Percentiles rank a stretch among this genome's conserved stretches.
Evolutionary conservation across 2,888 invertebrate genomes (phyloP).

Genomic region (Crossocerus cetratus): DNA sequence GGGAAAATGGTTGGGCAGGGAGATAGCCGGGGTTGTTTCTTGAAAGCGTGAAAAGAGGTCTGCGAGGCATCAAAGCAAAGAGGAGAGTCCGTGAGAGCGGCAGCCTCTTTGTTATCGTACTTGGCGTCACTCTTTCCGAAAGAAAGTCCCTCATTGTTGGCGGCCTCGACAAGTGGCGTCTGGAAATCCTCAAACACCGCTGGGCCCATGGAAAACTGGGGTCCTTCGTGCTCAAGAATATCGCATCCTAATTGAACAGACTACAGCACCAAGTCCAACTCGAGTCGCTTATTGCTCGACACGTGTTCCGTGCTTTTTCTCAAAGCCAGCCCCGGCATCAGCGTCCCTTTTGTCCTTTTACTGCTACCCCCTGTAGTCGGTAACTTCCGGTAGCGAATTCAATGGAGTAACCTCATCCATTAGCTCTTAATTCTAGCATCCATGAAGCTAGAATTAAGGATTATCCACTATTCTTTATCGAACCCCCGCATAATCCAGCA

Average conservation of each 20-base stretch:
- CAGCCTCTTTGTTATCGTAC: slow-evolving; percentile 38
- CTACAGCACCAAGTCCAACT: neutral
- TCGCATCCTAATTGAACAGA: slow-evolving; percentile 30
- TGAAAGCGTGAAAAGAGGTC: slow-evolving; percentile 21
- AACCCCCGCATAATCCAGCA: too few relatives aligned
- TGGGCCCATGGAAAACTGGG: slow-evolving; percentile 29
- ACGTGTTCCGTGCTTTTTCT: neutral
- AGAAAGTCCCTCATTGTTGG: slow-evolving; percentile 48
- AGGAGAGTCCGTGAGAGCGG: slow-evolving; percentile 34
- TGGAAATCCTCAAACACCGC: slow-evolving; percentile 49
- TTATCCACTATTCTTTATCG: too few relatives aligned
- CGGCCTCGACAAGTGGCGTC: slow-evolving; percentile 44
- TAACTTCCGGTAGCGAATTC: too few relatives aligned
- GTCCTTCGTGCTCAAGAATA: slow-evolving; percentile 38
- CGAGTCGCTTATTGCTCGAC: neutral
- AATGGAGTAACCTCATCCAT: too few relatives aligned
- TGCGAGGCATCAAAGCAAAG: slow-evolving; percentile 32
- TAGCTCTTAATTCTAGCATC: too few relatives aligned
- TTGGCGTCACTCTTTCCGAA: slow-evolving; percentile 31
- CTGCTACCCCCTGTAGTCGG: too few relatives aligned
- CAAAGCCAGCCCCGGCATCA: neutral
- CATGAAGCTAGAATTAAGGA: too few relatives aligned
- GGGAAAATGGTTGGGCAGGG: slow-evolving; percentile 17
- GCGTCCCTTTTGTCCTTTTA: too few relatives aligned
- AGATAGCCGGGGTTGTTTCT: slow-evolving; percentile 13